phyloP scores from a whole-genome alignment of 2,888 invertebrate species.

The Erynnis tages region DNA sequence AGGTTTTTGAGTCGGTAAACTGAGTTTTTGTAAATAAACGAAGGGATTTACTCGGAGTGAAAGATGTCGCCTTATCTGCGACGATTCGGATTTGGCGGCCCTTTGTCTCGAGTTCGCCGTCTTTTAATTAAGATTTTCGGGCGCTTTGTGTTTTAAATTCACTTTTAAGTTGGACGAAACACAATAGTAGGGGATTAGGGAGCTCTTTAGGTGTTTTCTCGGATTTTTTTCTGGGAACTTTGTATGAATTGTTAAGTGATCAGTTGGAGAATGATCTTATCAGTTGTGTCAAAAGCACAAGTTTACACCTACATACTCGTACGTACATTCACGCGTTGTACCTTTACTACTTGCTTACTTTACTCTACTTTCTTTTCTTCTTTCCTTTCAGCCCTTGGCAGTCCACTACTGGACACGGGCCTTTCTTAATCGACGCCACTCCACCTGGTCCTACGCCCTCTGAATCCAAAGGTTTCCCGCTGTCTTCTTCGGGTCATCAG shows the following conservation, averaged over 20 bases:
- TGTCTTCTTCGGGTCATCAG: too few species aligned
- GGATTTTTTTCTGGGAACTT: neutral
- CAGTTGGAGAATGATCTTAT: too few species aligned
- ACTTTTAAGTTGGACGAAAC: slow-evolving; percentile 22
- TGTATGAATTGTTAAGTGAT: neutral
- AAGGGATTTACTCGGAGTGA: slow-evolving; percentile 25
- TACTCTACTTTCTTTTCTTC: too few species aligned
- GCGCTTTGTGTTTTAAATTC: slow-evolving; percentile 24
- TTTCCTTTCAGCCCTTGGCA: too few species aligned
- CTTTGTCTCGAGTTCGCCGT: slow-evolving; percentile 18
- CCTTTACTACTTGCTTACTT: too few species aligned
- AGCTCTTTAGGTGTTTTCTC: slow-evolving; percentile 1
- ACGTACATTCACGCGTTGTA: too few species aligned
- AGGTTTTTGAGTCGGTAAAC: slow-evolving; percentile 23
- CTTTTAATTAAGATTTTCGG: slow-evolving; percentile 27
- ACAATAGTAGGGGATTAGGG: slow-evolving; percentile 24
- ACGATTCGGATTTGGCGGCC: slow-evolving; percentile 23
- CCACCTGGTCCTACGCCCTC: too few species aligned
- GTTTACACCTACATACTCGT: too few species aligned
- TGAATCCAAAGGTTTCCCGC: too few species aligned
- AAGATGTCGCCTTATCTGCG: slow-evolving; percentile 22
- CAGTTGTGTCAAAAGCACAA: neutral
- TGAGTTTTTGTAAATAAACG: slow-evolving; percentile 26
- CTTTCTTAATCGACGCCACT: too few species aligned
- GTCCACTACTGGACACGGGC: too few species aligned